A percentile compares a stretch with the other conserved stretches of the same genome.
Conservation (phyloP, 2,797 vertebrate species). For the Melanotaenia boesemani region DNA sequence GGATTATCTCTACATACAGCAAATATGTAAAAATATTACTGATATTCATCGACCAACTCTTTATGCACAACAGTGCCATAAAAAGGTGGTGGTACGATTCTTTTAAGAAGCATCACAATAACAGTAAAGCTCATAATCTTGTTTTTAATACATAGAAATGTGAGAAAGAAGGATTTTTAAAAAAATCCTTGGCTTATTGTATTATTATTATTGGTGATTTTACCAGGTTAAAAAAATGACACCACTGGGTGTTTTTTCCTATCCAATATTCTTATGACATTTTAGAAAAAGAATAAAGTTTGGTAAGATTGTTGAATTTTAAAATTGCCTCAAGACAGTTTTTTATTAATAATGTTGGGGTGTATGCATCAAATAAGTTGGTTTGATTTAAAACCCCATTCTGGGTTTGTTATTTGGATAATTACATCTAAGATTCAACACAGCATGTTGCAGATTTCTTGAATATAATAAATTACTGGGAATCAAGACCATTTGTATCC, state of each 20-base stretch:
- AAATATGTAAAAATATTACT: constrained; percentile 14
- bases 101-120: not conserved
- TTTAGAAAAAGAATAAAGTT: not conserved
- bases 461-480: not conserved
- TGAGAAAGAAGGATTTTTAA: too few species aligned
- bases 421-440: not conserved
- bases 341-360: too few species aligned
- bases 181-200: not conserved
- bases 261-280: not conserved
- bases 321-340: not conserved
- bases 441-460: not conserved
- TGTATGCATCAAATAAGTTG: too few species aligned
- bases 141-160: too few species aligned
- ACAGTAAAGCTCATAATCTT: not conserved
- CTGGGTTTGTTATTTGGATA: not conserved
- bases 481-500: not conserved
- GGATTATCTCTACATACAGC: constrained; percentile 28
- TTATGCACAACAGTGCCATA: not conserved
- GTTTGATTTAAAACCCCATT: too few species aligned
- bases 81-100: not conserved
- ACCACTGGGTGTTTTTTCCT: not conserved
- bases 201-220: not conserved
- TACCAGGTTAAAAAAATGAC: not conserved
- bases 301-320: not conserved
- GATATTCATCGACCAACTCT: not conserved